Base-by-base conservation (phyloP, 2,113 vertebrate genomes). In the Copsychus sechellarum region DNA sequence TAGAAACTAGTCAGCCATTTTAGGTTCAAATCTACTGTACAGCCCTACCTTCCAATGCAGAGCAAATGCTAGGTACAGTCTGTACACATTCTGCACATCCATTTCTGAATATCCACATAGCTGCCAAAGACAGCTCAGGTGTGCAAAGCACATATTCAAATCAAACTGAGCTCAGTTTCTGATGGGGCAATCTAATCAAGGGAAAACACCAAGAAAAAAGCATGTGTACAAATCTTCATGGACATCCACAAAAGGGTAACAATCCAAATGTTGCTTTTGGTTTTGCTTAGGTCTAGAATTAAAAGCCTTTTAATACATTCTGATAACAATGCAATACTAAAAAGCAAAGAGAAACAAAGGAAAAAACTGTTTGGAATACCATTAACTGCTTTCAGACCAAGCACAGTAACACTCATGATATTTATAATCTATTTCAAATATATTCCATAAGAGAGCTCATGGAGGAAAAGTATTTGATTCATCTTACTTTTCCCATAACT, bases 1-100 rank as follows among this genome's bases (percentile, higher is more conserved):
- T 97, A 98, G 97, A 97, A 98, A 97, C 95, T 89, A 94, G 96
- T 94, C 95, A 97, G 95, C 95, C 96, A 95, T 97, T 97, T 97
- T 95, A 91, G 95, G 96, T 97, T 97, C 95, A 97, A 92, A 97
- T 92, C 90, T 96, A 94, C 94, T 87, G 88, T 94, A 95, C 70
- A 92, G 71, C 93, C 72, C 23, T 77, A 95, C 81, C 91, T 96
- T 58, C 36, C 65, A 61, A 61, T 4, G 9, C 11, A 45, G 36
- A 64, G 77, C 83, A 90, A 79, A 22, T 5, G 16, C 53, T 4
- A 6, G 54, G 56, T 40, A 22, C 54, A n/a, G 47, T 3, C 3
- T 9, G 4, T 2, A 9, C 1, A 14, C 29, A 20, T 0, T 7
- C 29, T 5, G 5, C 8, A 33, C 12, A 24, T 9, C n/a, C 31